Conservation (phyloP, 2,797 vertebrate genomes). For the Anniella stebbinsi region DNA sequence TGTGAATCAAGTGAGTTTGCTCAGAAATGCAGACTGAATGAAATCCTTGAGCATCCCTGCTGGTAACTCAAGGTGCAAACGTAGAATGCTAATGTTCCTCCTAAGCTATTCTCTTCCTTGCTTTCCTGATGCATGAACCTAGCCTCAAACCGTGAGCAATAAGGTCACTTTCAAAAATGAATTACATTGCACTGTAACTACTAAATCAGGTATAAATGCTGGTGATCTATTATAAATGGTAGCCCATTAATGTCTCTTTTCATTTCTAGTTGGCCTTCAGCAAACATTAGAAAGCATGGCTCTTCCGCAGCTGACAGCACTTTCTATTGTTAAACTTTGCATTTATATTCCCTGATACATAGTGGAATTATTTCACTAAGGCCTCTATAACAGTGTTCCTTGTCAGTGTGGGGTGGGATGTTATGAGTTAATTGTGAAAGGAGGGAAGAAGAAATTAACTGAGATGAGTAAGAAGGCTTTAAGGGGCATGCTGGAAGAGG, state of each 20-base stretch:
- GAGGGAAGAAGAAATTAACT: too few species aligned
- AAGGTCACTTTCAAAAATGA: background rate
- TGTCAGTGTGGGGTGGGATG: too few species aligned
- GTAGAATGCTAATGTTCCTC: background rate
- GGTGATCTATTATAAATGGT: background rate
- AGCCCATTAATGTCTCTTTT: background rate
- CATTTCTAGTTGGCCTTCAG: constrained; percentile 35
- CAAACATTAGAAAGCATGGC: background rate
- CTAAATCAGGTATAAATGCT: constrained; percentile 7
- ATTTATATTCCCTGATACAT: background rate
- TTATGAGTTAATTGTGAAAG: too few species aligned
- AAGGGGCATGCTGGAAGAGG: too few species aligned
- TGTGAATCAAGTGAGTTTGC: background rate
- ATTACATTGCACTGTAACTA: constrained; percentile 11
- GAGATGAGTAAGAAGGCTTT: too few species aligned
- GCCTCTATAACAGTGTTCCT: background rate
- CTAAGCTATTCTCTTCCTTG: background rate
- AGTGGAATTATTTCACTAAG: constrained; percentile 29
- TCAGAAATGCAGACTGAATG: background rate
- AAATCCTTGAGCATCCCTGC: background rate
- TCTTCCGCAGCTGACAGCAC: background rate
- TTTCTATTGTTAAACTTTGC: background rate
- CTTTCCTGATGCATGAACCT: background rate
- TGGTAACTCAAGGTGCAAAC: background rate
- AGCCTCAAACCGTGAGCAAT: background rate